These are phyloP conservation scores for Cryptus viduatorius DNA, from an alignment of 2,888 invertebrate species.

Conservation along the genomic window DNA sequence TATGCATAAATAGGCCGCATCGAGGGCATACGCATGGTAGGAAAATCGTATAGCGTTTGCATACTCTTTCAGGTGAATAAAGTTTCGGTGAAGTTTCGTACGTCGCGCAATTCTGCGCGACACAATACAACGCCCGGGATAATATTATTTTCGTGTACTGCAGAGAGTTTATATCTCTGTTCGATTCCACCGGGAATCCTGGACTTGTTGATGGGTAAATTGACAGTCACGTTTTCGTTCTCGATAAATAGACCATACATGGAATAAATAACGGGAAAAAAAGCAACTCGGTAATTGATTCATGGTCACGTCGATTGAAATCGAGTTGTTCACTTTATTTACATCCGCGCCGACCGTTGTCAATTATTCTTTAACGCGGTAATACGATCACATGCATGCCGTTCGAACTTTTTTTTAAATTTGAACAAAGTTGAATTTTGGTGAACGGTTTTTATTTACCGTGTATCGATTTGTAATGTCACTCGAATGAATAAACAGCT, in stretches of 20 bases:
- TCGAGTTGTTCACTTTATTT: not conserved
- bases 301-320: constrained; percentile 35
- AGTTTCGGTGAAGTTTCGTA: not conserved
- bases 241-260: constrained; percentile 40
- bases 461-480: too few species aligned
- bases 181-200: not conserved
- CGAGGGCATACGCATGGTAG: not conserved
- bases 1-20: not conserved
- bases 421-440: too few species aligned
- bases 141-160: constrained; percentile 2
- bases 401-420: too few species aligned
- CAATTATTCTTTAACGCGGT: too few species aligned
- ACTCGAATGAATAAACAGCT: too few species aligned
- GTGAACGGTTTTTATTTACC: too few species aligned
- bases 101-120: not conserved
- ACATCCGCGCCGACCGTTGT: not conserved
- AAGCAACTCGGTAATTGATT: constrained; percentile 37
- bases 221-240: constrained; percentile 49
- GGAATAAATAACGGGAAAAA: constrained; percentile 49
- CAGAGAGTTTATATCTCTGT: not conserved
- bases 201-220: constrained; percentile 26
- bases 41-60: not conserved
- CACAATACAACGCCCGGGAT: not conserved
- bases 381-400: too few species aligned
- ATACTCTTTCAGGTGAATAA: not conserved